A percentile compares a stretch with the other conserved stretches of the same genome.
These are phyloP conservation scores for Campoplex capitator DNA, from an alignment of 2,888 invertebrate species.

Conservation along the genomic window DNA sequence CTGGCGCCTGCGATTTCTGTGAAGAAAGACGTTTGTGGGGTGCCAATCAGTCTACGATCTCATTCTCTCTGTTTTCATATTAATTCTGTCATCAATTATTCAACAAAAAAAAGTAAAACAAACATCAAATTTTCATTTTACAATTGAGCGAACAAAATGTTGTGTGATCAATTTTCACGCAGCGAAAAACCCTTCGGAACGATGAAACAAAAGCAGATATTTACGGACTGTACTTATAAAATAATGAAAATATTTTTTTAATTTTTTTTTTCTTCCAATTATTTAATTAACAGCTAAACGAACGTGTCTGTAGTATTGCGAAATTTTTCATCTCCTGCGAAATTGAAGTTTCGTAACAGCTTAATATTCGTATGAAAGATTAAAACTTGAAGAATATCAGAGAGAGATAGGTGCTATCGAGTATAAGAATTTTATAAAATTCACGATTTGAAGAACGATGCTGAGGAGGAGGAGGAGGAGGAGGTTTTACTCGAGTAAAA, in stretches of 20 bases:
- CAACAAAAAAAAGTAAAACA: background rate
- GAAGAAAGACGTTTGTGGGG: background rate
- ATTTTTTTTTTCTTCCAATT: background rate
- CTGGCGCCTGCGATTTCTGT: background rate
- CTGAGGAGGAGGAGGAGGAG: background rate
- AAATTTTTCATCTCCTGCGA: background rate
- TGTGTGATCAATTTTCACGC: too few relatives aligned
- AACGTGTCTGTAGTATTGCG: background rate
- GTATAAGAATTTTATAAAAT: background rate
- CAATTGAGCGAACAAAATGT: too few relatives aligned
- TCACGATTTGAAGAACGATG: background rate
- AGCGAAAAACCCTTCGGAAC: too few relatives aligned
- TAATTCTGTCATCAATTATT: background rate
- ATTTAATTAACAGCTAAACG: background rate
- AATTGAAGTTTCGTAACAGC: background rate
- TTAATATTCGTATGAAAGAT: background rate
- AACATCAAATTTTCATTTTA: too few relatives aligned
- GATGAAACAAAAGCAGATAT: too few relatives aligned
- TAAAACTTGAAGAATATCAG: background rate
- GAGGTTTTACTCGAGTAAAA: constrained; percentile 6
- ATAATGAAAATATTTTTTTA: background rate
- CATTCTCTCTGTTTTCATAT: background rate
- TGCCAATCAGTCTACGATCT: constrained; percentile 2
- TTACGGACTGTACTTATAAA: too few relatives aligned
- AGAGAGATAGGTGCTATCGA: background rate